Evolutionary conservation across 2,797 vertebrate species (phyloP), one percentile per base, ranked within the genome.

Genomic region (Falco naumanni): DNA sequence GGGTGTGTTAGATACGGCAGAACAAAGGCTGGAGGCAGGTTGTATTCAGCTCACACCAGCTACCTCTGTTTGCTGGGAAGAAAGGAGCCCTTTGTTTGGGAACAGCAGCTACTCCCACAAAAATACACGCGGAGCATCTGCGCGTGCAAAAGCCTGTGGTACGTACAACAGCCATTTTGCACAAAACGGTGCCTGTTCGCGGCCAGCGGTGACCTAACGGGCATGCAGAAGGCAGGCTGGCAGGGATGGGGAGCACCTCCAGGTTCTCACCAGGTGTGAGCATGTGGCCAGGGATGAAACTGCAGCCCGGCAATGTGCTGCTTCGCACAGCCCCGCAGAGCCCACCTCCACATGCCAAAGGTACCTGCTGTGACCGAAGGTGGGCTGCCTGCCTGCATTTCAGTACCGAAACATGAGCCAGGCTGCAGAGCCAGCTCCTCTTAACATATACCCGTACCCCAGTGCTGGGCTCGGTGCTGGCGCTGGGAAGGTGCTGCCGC

Each of bases 21-120:
- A 89, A 94, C 94, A 94, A 94, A 97, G 93, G 95, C 91, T 85
- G 87, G 28, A 77, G 82, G 93, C 78, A 93, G 88, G 93, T 74
- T 92, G 82, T 31, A 33, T 89, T 94, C 95, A 72, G 88, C 89
- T 90, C 87, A 53, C 90, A 94, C 86, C 92, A 93, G 86, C 92
- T 54, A 95, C 92, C 84, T 93, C 96, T n/a, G 47, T 47, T 61
- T 54, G 81, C 93, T 64, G 81, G 81, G 89, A 92, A 94, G 89
- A 96, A 95, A 93, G 87, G 84, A 96, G 86, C 75, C 63, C 87
- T 96, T 97, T 97, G 96, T 96, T 80, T 91, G 92, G 92, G 60
- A 93, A 34, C 78, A 85, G 80, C 70, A 76, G 77, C 57, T 77
- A 77, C 75, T 82, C n/a, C 66, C 81, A 59, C 47, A 45, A 45